Base-by-base conservation (phyloP, 1,140 invertebrate species). In the Drosophila subobscura region DNA sequence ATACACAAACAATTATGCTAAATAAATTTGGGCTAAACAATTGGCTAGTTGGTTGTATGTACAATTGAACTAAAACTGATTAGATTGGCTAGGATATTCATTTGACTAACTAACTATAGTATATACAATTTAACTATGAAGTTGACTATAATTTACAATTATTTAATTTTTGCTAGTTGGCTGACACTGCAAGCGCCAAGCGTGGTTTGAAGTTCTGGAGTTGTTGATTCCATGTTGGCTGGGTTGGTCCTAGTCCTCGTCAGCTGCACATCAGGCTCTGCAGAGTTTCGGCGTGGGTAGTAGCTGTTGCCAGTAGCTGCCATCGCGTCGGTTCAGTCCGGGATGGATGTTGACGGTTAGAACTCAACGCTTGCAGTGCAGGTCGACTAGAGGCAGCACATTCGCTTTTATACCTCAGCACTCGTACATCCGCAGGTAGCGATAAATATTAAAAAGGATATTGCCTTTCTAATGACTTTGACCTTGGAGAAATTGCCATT, bases 391-490 rank as follows among this genome's bases (percentile, higher is more conserved):
- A 10, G 20, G 25, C 14, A 8, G 51, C 4, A 47, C 40, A 40
- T 0, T n/a, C 29, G n/a, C 50, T 86, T 85, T 53, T 86, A 86
- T 85, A 85, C 60, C 10, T 12, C 5, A 6, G 5, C 2, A 27
- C 25, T 12, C 33, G 33, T 10, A 37, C 12, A 16, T 2, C 8
- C 1, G 2, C 73, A 86, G 83, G 83, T 85, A 86, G 60, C 10
- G 14, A 1, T 22, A 4, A 22, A 44, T 25, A 42, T 22, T 33
- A 1, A 1, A 10, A 10, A 16, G n/a, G 22, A 51, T 51, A 70
- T 41, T 51, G 22, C 63, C 37, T 54, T 64, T 27, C 57, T 86
- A 86, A 85, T 85, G 73, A 86, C 73, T 86, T 81, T 72, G 81
- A 63, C 81, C 81, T 81, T 81, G 61, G 55, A 49, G 25, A 72